Evolutionary conservation across 1,140 invertebrate genomes (phyloP).

Genomic region (Euglossa dilemma): DNA sequence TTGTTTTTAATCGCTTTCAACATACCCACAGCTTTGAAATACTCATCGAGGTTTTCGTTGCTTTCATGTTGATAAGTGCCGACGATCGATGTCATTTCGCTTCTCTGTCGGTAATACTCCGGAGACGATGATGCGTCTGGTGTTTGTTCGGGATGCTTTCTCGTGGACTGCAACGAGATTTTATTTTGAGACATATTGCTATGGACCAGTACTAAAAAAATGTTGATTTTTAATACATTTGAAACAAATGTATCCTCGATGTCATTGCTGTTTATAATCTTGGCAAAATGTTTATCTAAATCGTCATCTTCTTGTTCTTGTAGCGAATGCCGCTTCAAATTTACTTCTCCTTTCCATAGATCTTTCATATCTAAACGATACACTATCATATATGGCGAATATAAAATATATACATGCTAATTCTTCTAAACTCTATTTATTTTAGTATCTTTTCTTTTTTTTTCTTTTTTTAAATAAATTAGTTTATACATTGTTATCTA

Average conservation of each 20-base stretch:
- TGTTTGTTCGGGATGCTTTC: no score
- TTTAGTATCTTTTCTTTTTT: not conserved
- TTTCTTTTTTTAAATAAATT: no score
- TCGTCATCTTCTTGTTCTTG: slow-evolving; percentile 24
- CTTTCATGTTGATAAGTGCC: slow-evolving; percentile 85
- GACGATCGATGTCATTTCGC: slow-evolving; percentile 80
- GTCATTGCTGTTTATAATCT: not conserved
- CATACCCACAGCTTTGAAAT: slow-evolving; percentile 85
- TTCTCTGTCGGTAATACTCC: not conserved
- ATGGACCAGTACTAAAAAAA: not conserved
- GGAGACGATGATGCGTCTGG: not conserved
- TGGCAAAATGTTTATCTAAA: not conserved
- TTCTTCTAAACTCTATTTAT: not conserved
- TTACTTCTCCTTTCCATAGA: slow-evolving; percentile 42
- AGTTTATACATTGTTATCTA: no score
- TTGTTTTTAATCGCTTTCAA: slow-evolving; percentile 32
- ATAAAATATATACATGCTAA: not conserved
- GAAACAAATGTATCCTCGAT: not conserved
- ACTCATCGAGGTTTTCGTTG: slow-evolving; percentile 86
- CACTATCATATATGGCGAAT: not conserved
- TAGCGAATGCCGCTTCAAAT: not conserved
- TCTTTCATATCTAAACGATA: slow-evolving; percentile 38
- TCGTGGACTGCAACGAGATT: not conserved
- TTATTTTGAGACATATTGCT: not conserved
- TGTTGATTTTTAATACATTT: not conserved